Conservation (phyloP, 2,113 vertebrate genomes). For the Morone chrysops region DNA sequence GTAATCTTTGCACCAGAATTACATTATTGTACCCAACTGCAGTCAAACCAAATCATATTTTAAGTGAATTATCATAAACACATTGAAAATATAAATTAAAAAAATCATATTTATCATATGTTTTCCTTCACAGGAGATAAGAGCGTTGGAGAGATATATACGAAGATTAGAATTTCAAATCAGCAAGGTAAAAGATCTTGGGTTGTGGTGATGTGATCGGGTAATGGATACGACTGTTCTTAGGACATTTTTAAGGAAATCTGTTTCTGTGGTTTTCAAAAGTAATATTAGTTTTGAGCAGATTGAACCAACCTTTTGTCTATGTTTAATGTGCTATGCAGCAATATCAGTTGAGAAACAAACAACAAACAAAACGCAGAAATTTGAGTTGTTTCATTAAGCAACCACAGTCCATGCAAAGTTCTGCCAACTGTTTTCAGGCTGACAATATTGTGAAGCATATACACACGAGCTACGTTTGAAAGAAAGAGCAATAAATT, state of each 20-base stretch:
- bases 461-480: background rate
- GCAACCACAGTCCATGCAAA: background rate
- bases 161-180: constrained; percentile 95
- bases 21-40: background rate
- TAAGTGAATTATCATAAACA: background rate
- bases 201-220: background rate
- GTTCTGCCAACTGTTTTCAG: background rate
- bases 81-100: background rate
- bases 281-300: background rate
- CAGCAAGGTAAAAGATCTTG: constrained; percentile 88
- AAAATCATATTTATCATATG: background rate
- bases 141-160: constrained; percentile 91
- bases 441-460: background rate
- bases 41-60: background rate
- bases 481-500: too few species aligned
- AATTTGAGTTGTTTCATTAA: background rate
- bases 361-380: background rate
- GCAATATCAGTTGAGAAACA: background rate
- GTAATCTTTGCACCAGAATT: constrained; percentile 73
- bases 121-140: constrained; percentile 88
- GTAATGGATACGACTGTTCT: too few species aligned
- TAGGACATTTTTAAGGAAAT: too few species aligned
- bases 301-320: background rate
- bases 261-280: background rate
- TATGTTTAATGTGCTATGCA: background rate